Evolutionary conservation across 2,113 vertebrate species (phyloP).

Genomic region (Leuciscus idus): DNA sequence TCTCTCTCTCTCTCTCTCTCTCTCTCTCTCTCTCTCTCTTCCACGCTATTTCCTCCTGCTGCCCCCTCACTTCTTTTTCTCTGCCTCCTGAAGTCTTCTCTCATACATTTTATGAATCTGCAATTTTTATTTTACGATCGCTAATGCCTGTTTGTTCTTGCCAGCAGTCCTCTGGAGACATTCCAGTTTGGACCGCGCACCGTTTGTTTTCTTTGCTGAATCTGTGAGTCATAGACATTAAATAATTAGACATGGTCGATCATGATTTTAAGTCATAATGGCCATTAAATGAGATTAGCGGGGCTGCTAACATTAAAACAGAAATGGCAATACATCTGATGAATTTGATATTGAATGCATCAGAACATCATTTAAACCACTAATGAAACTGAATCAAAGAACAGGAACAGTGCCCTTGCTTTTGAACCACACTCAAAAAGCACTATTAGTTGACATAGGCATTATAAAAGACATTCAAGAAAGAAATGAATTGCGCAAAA

Average conservation of each 20-base stretch:
- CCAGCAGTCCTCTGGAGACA: constrained; percentile 19
- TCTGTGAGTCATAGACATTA: constrained; percentile 29
- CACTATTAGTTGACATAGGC: constrained; percentile 43
- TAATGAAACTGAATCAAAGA: constrained; percentile 40
- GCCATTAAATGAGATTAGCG: constrained; percentile 42
- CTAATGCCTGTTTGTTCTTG: constrained; percentile 28
- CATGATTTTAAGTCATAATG: constrained; percentile 40
- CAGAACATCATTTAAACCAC: constrained; percentile 46
- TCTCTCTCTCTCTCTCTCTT: neutral
- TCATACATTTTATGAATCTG: neutral
- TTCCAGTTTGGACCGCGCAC: constrained; percentile 21
- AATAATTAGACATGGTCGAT: constrained; percentile 39
- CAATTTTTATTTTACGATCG: constrained; percentile 4
- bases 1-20: constrained; percentile 1
- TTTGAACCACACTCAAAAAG: constrained; percentile 50
- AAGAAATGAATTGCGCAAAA: constrained; percentile 36
- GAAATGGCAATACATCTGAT: constrained; percentile 44
- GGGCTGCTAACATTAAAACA: constrained; percentile 35
- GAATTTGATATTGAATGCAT: constrained; percentile 44
- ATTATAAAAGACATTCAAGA: constrained; percentile 45
- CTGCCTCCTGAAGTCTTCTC: neutral
- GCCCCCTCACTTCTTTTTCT: neutral
- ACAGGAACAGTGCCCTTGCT: constrained; percentile 32
- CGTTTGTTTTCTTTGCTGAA: constrained; percentile 34
- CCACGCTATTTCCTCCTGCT: constrained; percentile 13